Percentiles rank a stretch among this genome's conserved stretches.
These are phyloP conservation scores for Gymnocephalus cernua DNA, from an alignment of 2,113 vertebrate species.

Conservation along the genomic window DNA sequence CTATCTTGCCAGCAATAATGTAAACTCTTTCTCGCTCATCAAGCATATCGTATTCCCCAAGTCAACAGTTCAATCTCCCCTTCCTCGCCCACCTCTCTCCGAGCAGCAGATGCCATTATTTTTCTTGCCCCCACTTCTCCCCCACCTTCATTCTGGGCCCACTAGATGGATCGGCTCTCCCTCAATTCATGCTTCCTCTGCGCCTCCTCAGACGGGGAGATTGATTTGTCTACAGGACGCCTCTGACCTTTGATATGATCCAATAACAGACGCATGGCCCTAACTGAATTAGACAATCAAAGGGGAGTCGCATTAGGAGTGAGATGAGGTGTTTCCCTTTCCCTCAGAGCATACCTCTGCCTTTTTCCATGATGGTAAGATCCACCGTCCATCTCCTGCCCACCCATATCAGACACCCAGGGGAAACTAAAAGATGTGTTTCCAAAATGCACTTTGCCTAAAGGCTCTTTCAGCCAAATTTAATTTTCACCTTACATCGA, in stretches of 20 bases:
- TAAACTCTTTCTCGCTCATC: slow-evolving; percentile 78
- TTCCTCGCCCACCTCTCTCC: slow-evolving; percentile 76
- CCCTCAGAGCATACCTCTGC: slow-evolving; percentile 38
- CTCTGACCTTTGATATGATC: slow-evolving; percentile 92
- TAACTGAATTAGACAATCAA: slow-evolving; percentile 92
- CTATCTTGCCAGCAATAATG: slow-evolving; percentile 78
- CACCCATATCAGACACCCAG: slow-evolving; percentile 83
- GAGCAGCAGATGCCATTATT: slow-evolving; percentile 83
- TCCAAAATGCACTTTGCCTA: slow-evolving; percentile 95
- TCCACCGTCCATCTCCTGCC: slow-evolving; percentile 65
- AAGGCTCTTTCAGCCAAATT: slow-evolving; percentile 96
- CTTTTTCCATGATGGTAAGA: slow-evolving; percentile 69
- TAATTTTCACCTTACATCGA: slow-evolving; percentile 97
- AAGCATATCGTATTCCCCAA: slow-evolving; percentile 83
- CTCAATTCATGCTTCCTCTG: slow-evolving; percentile 78
- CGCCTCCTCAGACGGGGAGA: slow-evolving; percentile 87
- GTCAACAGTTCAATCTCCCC: slow-evolving; percentile 83
- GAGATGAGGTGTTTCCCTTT: slow-evolving; percentile 75
- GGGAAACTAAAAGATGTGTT: slow-evolving; percentile 93
- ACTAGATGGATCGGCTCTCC: slow-evolving; percentile 77
- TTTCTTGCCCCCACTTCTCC: slow-evolving; percentile 80
- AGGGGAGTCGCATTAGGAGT: slow-evolving; percentile 86
- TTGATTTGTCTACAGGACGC: slow-evolving; percentile 85
- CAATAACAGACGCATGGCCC: slow-evolving; percentile 87
- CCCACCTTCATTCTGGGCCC: slow-evolving; percentile 78